Evolutionary conservation across 1,140 invertebrate species (phyloP).

Genomic region (Apis laboriosa): DNA sequence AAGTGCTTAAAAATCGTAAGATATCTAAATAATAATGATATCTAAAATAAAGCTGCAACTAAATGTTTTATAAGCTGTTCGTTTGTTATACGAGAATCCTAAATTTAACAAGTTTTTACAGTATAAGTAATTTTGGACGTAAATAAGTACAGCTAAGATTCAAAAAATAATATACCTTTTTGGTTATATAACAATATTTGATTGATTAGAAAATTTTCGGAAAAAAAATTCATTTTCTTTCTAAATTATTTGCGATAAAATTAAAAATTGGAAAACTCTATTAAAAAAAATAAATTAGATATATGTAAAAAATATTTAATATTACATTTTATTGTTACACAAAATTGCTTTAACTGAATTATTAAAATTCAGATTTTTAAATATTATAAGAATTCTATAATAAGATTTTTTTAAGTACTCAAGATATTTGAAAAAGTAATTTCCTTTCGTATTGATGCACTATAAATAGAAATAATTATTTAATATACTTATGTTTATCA

Average conservation of each 20-base stretch:
- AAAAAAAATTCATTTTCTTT: not conserved
- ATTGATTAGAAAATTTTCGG: not conserved
- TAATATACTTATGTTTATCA: slow-evolving; percentile 17
- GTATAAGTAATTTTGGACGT: slow-evolving; percentile 51
- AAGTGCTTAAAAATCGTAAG: slow-evolving; percentile 52
- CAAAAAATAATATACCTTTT: slow-evolving; percentile 14
- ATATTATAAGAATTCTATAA: not conserved
- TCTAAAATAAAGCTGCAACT: slow-evolving; percentile 47
- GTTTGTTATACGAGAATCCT: slow-evolving; percentile 48
- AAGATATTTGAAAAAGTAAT: slow-evolving; percentile 2
- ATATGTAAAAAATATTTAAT: slow-evolving; percentile 1
- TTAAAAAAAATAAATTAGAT: not conserved
- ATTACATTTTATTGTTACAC: not conserved
- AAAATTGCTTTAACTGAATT: not conserved
- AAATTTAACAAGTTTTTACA: slow-evolving; percentile 50
- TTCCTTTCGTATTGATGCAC: slow-evolving; percentile 23
- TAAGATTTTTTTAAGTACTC: not conserved
- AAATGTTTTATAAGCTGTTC: slow-evolving; percentile 49
- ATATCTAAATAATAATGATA: slow-evolving; percentile 47
- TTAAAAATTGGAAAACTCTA: not conserved
- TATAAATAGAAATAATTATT: slow-evolving; percentile 34
- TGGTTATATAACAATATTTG: slow-evolving; percentile 19
- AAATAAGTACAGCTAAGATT: slow-evolving; percentile 58
- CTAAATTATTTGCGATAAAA: not conserved
- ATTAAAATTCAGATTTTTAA: not conserved